Evolutionary conservation across 35 echinoderm and acorn worm genomes (phyloP), one percentile per base, ranked within the genome.

Genomic region (Strongylocentrotus purpuratus): DNA sequence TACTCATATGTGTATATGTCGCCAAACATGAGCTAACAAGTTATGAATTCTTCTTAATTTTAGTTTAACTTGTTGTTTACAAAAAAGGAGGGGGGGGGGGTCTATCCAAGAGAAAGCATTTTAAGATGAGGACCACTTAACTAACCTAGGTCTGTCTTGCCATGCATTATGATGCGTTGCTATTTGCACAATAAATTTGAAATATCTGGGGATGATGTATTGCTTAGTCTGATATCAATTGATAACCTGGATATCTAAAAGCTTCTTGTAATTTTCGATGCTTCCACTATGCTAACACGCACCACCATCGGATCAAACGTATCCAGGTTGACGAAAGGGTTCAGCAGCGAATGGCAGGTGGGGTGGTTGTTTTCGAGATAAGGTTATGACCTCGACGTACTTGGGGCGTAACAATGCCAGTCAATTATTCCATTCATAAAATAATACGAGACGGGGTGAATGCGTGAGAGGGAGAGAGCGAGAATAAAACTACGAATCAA

Each of bases 361-460:
- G 65, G 65, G 65, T 78, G 65, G 4, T 28, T 78, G 65, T 78
- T 78, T 78, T 78, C 65, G 28, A 78, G 65, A 78, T 78, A 78
- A 28, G 65, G 65, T 78, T 78, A 78, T 78, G 65, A 78, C 65
- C 65, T 78, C 65, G 65, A 18, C 65, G 65, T 78, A 78, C 65
- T 78, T 78, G 65, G 65, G 65, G 65, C 65, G 65, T 78, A 78
- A 78, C 65, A 78, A 78, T 78, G 20, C 65, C 65, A 78, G 20
- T 78, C 65, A 78, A 28, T 78, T 78, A 78, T 78, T 78, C 65
- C 65, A 78, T 78, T 78, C 65, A 78, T 78, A 78, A 78, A 78
- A 78, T 78, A 78, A 78, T 78, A 78, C 28, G 65, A 78, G 65
- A 78, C 20, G 65, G 20, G 11, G 65, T 78, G 65, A 78, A 78